Conservation (phyloP, 2,888 invertebrate species). For the Mythimna loreyi region DNA sequence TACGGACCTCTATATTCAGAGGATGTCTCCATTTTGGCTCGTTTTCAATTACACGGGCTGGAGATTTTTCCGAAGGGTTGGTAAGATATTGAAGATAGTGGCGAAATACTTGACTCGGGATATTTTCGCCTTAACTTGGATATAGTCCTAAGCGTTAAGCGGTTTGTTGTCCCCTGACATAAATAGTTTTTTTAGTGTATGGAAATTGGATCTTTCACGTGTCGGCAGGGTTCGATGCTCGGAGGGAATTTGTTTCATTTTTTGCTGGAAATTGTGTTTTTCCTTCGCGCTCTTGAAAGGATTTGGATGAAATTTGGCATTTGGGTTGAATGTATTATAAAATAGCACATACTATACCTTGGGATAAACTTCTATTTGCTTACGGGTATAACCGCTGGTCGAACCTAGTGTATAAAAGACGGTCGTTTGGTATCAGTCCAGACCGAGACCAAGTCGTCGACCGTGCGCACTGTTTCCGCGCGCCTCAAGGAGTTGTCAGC, state of each 20-base stretch:
- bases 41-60: conserved; percentile 24
- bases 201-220: conserved; percentile 8
- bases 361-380: too few species aligned
- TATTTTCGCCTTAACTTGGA: conserved; percentile 7
- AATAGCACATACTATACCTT: too few species aligned
- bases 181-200: conserved; percentile 13
- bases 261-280: background rate
- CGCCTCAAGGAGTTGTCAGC: too few species aligned
- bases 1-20: conserved; percentile 14
- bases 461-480: too few species aligned
- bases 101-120: background rate
- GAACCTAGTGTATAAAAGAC: too few species aligned
- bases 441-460: too few species aligned
- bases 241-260: background rate
- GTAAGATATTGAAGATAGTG: conserved; percentile 16
- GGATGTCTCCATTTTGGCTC: conserved; percentile 5
- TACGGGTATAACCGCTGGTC: too few species aligned
- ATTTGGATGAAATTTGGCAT: too few species aligned
- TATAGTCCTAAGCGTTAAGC: conserved; percentile 26
- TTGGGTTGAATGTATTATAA: too few species aligned
- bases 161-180: background rate
- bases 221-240: background rate
- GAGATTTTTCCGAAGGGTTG: conserved; percentile 25
- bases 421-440: too few species aligned
- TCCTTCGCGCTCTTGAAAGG: too few species aligned